A percentile compares a stretch with the other conserved stretches of the same genome.
Conservation (phyloP, 1,140 invertebrate genomes). For the Heliconius nattereri region DNA sequence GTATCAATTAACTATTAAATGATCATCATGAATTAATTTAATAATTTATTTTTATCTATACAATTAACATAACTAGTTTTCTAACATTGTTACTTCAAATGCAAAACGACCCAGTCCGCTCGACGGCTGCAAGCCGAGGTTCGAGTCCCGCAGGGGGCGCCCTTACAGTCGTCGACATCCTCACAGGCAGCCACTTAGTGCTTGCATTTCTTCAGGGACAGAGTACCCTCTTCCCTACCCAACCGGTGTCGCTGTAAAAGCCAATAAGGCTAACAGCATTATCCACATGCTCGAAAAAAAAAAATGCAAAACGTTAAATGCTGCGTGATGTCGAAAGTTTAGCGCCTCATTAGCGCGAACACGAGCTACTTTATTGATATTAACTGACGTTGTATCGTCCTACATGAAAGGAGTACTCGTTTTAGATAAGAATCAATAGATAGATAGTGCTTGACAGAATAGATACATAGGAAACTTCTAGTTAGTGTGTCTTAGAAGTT, state of each 20-base stretch:
- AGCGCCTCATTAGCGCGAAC: conserved; percentile 32
- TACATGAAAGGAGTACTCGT: conserved; percentile 30
- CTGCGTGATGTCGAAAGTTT: conserved; percentile 29
- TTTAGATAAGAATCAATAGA: conserved; percentile 17
- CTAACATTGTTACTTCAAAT: background rate
- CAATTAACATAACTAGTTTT: background rate
- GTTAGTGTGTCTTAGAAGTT: background rate
- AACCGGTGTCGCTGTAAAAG: no score
- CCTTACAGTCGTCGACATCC: no score
- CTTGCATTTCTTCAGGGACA: no score
- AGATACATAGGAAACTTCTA: conserved; percentile 1
- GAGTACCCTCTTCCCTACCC: no score
- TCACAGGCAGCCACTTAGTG: no score
- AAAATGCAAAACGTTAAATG: conserved; percentile 7
- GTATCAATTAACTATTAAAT: background rate
- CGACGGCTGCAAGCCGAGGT: no score
- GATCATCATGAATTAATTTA: background rate
- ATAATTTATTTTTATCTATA: background rate
- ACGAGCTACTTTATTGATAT: conserved; percentile 25
- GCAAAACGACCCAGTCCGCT: no score
- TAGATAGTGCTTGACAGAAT: conserved; percentile 22
- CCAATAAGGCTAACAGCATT: no score
- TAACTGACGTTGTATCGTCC: conserved; percentile 28
- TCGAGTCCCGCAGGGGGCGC: no score
- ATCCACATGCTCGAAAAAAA: no score